Base-by-base conservation (phyloP, 2,113 vertebrate species). In the Platichthys stellatus region DNA sequence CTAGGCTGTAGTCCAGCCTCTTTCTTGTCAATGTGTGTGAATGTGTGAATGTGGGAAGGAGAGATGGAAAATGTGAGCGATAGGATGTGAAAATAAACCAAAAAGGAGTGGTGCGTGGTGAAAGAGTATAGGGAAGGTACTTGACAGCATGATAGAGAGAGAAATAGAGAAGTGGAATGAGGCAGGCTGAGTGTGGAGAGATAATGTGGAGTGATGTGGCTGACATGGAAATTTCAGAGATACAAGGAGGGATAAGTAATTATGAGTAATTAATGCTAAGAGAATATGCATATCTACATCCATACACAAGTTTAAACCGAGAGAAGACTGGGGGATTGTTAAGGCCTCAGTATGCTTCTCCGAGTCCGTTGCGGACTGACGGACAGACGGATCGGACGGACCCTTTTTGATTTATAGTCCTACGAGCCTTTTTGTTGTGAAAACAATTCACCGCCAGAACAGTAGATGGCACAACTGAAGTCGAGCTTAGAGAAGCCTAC, bases 41-140 rank as follows among this genome's bases (percentile, higher is more conserved):
- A 62, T n/a, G 63, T 80, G 76, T 59, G 69, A 9, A 62, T 8
- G 17, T 53, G 80, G 80, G 82, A 72, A 74, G 56, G 23, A 59
- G 60, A 72, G 26, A 74, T 28, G 72, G 77, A 53, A 51, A 56
- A 63, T 1, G 31, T 7, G 6, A 31, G 31, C 6, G 31, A 31
- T 28, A 26, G 71, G 53, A 81, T 63, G 64, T 67, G 70, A 83
- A 87, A 85, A 86, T 76, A 83, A 85, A 85, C 69, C 35, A 4
- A 68, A 68, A 56, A 61, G 23, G 47, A 21, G 49, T 17, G 47
- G 6, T 15, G 47, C 18, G 47, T 49, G 47, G 47, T 49, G 17
- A 18, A 49, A 18, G 15, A 18, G 4, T 17, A 0, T 1, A 49
- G 47, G 17, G 17, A 49, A 18, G 47, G 47, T 5, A 49, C 4